Conservation (phyloP, 2,113 vertebrate genomes). For the Butorides virescens region DNA sequence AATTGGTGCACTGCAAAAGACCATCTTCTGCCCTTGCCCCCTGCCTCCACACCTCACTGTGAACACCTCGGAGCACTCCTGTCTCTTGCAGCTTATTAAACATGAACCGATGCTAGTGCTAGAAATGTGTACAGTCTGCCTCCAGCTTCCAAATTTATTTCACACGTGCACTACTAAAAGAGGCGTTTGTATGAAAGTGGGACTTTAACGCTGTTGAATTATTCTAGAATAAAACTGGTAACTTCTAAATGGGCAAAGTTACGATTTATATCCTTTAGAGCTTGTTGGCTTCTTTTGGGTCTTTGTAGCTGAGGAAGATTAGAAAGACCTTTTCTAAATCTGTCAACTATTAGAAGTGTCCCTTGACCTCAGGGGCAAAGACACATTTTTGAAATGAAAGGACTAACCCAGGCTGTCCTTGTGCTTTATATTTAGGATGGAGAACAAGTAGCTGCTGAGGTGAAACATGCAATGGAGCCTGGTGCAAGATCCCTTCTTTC, state of each 20-base stretch:
- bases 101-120: not conserved
- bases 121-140: not conserved
- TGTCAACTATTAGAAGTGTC: not conserved
- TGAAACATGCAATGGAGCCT: not conserved
- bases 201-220: accelerated
- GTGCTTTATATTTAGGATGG: not conserved
- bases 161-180: not conserved
- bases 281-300: not conserved
- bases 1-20: not conserved
- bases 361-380: not conserved
- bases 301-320: not conserved
- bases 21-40: not conserved
- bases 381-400: not conserved
- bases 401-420: not conserved
- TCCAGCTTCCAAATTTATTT: not conserved
- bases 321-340: not conserved
- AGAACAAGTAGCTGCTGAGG: not conserved
- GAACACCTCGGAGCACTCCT: not conserved
- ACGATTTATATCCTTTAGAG: not conserved
- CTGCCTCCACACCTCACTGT: not conserved
- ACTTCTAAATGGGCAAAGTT: not conserved
- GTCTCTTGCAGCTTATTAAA: not conserved
- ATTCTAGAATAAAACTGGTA: not conserved
- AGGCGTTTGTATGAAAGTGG: not conserved
- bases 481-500: not conserved